phyloP scores from a whole-genome alignment of 2,888 invertebrate species.

The Troides helena region DNA sequence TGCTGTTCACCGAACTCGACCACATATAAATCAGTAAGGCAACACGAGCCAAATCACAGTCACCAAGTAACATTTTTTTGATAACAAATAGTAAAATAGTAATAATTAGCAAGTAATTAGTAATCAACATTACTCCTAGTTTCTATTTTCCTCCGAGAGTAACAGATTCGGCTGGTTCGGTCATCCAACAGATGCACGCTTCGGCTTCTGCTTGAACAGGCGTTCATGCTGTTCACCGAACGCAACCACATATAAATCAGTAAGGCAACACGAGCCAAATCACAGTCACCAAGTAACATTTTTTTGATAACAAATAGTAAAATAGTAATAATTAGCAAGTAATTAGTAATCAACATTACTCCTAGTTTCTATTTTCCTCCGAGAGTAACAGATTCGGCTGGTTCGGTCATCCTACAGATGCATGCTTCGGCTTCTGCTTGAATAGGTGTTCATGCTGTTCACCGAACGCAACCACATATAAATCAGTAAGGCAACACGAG shows the following conservation, averaged over 20 bases:
- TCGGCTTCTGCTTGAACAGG: constrained; percentile 35
- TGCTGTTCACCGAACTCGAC: constrained; percentile 46
- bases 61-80: too few species aligned
- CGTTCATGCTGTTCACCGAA: constrained; percentile 52
- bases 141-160: neutral
- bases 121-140: neutral
- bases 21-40: neutral
- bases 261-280: neutral
- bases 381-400: neutral
- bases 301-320: too few species aligned
- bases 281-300: neutral
- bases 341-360: neutral
- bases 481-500: neutral
- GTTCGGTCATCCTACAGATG: neutral
- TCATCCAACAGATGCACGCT: constrained; percentile 1
- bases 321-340: too few species aligned
- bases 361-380: neutral
- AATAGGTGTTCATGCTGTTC: constrained; percentile 48
- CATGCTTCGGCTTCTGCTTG: constrained; percentile 32
- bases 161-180: neutral
- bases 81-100: neutral
- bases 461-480: constrained; percentile 37
- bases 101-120: neutral
- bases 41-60: neutral
- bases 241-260: constrained; percentile 13